Base-by-base conservation (phyloP, 2,113 vertebrate species). In the Catharus minimus region DNA sequence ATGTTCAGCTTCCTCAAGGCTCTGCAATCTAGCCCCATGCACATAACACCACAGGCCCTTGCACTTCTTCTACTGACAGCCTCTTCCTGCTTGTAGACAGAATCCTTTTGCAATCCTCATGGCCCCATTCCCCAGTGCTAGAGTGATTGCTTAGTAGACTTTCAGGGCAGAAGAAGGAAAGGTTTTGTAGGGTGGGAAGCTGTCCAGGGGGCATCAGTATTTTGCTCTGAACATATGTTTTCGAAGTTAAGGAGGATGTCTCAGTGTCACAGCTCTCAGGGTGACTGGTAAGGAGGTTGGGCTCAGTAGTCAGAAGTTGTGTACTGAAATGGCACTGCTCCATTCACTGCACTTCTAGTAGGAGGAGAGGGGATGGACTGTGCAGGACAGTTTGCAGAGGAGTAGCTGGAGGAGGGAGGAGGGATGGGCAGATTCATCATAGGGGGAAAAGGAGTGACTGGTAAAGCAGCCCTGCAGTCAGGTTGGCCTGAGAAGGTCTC, bases 131-230 rank as follows among this genome's bases (percentile, higher is more conserved):
- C 38, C 30, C 57, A 52, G 56, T 0, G 6, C 28, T 13, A 50
- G 55, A 39, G 36, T n/a, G 47, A n/a, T 67, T 78, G 69, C 57
- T 67, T 32, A 65, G 53, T 19, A 64, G 55, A n/a, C 14, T 67
- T 22, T 75, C 17, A 68, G 44, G 30, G 47, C 10, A 82, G 60
- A 53, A 41, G 47, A 38, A 78, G 20, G 43, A 68, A 85, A 30
- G 16, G 10, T 53, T 82, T 84, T 30, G 27, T 23, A 36, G 38
- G 13, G 7, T 2, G 3, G 27, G 58, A 30, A 62, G 32, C 41
- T 22, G 38, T 89, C 28, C 0, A 1, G 13, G 50, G 3, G 4
- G 19, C 0, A 0, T 53, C 24, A 46, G 41, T 36, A 14, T 16
- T 67, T 91, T 75, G 38, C 4, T 1, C 14, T 60, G 41, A 24